Evolutionary conservation across 2,113 vertebrate species (phyloP), one percentile per base, ranked within the genome.

Genomic region (Hipposideros armiger): DNA sequence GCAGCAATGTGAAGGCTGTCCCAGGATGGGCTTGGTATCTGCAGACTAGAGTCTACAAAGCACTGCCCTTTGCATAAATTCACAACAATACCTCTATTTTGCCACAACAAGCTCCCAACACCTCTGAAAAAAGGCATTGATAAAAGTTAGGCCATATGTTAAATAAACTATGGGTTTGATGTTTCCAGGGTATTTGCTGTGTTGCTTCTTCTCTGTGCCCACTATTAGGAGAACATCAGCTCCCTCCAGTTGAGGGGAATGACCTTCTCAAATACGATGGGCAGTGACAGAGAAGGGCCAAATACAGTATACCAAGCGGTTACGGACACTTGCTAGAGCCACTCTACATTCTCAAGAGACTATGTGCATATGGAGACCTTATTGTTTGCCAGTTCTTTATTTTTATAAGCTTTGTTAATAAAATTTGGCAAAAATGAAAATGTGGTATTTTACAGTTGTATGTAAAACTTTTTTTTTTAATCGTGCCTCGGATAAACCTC

Each of bases 391-490:
- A 66, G 9, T 10, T 80, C 52, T 42, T 92, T 60, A 40, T 74
- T 54, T 72, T 78, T 84, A n/a, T 9, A 78, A 87, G 62, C 64
- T 92, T 62, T 92, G 76, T 50, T 69, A 80, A 76, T 54, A 80
- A 69, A 96, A 66, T 42, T 30, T 13, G 22, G 24, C 62, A 84
- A 89, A 94, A 89, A n/a, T 14, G 14, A 58, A 42, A 93, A 76
- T 36, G 10, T 20, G 52, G 0, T 73, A 86, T 77, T 60, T 87
- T 76, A 88, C 11, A 97, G 28, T 70, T 82, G 19, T 10, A 45
- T 58, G 70, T 26, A 95, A 97, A 95, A 62, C 42, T 90, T 67
- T n/a, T 60, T 36, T 36, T 36, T 36, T 36, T 36, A 36, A 36
- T 36, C 36, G 36, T 36, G 36, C 36, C 36, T 36, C 36, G 36